Percentiles rank a stretch among this genome's conserved stretches.
phyloP scores from a whole-genome alignment of 2,797 vertebrate genomes.

The Lepus townsendii region DNA sequence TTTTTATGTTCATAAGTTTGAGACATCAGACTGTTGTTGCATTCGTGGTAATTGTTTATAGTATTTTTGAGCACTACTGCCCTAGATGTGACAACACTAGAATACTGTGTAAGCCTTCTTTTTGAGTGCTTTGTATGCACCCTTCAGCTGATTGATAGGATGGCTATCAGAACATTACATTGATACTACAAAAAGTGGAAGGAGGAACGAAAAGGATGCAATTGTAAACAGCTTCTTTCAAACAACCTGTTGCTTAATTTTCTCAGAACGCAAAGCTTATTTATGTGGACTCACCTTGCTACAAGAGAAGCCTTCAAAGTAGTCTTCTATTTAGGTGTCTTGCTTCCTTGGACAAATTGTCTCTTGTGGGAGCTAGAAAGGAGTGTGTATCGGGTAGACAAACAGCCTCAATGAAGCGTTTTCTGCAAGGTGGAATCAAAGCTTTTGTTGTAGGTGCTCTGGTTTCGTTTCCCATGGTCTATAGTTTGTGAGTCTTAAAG shows the following conservation, averaged over 20 bases:
- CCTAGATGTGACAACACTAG: not conserved
- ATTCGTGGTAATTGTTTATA: not conserved
- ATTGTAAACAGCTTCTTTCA: not conserved
- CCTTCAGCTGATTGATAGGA: not conserved
- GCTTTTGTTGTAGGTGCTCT: not conserved
- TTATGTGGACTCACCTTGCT: not conserved
- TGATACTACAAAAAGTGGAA: not conserved
- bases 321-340: not conserved
- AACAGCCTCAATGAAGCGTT: not conserved
- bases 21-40: not conserved
- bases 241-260: not conserved
- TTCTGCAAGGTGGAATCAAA: not conserved
- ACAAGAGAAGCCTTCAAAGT: not conserved
- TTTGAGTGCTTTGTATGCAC: not conserved
- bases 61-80: not conserved
- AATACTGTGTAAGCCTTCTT: not conserved
- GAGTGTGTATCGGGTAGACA: not conserved
- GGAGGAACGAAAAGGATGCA: not conserved
- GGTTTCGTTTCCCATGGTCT: not conserved
- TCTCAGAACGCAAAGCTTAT: not conserved
- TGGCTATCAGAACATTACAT: not conserved
- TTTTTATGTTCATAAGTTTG: not conserved
- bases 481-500: conserved; percentile 20
- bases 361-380: not conserved
- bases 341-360: not conserved